Base-by-base conservation (phyloP, 2,888 invertebrate species). In the Brachynemurus nebulosus region DNA sequence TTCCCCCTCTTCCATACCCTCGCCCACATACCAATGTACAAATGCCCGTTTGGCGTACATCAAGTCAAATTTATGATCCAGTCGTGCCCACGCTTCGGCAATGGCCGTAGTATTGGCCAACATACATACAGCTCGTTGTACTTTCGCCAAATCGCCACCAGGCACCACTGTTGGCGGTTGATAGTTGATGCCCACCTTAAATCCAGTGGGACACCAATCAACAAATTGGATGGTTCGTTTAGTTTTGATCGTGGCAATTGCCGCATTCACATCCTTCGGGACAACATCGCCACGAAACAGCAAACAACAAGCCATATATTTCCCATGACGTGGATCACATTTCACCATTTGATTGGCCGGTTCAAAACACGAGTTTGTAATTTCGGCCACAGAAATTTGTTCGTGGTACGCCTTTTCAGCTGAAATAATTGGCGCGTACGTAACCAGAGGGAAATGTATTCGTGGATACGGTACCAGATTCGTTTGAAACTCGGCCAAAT, bases 11-110 rank as follows among this genome's bases (percentile, higher is more conserved):
- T 85, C 85, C 83, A 83, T 83, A 68, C 83, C 83, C 65, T 83
- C 83, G 53, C 85, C 84, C 51, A 85, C 85, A 64, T 85, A 85
- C 93, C 93, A 93, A 68, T 93, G 93, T 49, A 93, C 93, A 69
- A 95, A 95, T 45, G 93, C 93, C 54, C 92, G 79, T 74, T 93
- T 93, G 64, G 76, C 73, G 57, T 76, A 78, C 71, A 78, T 76
- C 49, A 78, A 62, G 54, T 78, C 78, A 55, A 78, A 75, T 58
- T 78, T 79, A 59, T 76, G 73, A 56, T 77, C 75, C 18, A 78
- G 65, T 47, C 77, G 66, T 39, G 72, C 72, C 77, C 77, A 78
- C 6, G 76, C 77, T 55, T 76, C 75, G n/a, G 74, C 74, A 49
- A 77, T 76, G 44, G 76, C 75, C 3, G 76, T 78, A 5, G 75